Evolutionary conservation across 2,797 vertebrate species (phyloP), one percentile per base, ranked within the genome.

Genomic region (Pangasius krempfi): DNA sequence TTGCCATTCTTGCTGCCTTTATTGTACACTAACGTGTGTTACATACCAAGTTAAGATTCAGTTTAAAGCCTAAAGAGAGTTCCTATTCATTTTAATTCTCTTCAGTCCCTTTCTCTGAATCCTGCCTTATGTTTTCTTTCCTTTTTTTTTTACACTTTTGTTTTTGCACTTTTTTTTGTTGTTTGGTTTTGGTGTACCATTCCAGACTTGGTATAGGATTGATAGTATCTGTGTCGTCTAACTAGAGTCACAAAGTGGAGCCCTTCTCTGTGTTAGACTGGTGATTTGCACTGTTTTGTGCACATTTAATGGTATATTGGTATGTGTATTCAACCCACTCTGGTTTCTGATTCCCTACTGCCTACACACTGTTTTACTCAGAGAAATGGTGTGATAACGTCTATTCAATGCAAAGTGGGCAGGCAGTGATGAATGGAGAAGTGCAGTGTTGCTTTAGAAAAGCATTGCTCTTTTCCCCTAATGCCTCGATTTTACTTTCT

Each of bases 221-320:
- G 86, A 91, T 93, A 83, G 78, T 95, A 94, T 95, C 95, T 94
- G 93, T 95, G 92, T 94, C 92, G 94, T 91, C 47, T 82, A 89
- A 84, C 86, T 93, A 92, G 90, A 91, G 92, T 93, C 90, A 81
- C 88, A 90, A 85, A 90, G 89, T 92, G 90, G 60, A 88, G 84
- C 86, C 68, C 66, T 89, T 87, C 68, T 85, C 58, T 90, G 88
- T 89, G 90, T 89, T 87, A 89, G 85, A 92, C 86, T 88, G 79
- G 88, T 89, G 90, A 88, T 81, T 86, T 58, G 88, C 91, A 90
- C 91, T 83, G 89, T 92, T 88, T 91, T 84, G 87, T 92, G 89
- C 87, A 84, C 89, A 89, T 90, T 87, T 89, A 85, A 90, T 90
- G 90, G 91, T 89, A 87, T 90, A 86, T 89, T 90, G 50, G n/a